phyloP scores from a whole-genome alignment of 35 echinoderm and acorn worm genomes.

The Ophioderma brevispina region DNA sequence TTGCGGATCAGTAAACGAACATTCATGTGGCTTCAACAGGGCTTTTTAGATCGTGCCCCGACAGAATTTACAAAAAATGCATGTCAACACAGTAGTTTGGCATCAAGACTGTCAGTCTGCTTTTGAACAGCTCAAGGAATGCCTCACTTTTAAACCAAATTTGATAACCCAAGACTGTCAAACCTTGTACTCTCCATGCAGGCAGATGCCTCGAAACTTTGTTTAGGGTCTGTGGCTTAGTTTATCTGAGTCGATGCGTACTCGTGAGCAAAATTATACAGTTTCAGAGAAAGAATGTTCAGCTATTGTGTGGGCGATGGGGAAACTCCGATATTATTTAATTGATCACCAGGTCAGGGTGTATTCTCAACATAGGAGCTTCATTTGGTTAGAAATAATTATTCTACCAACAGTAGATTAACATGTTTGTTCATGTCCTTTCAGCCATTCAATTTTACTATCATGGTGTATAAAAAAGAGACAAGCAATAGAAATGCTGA shows the following conservation, averaged over 20 bases:
- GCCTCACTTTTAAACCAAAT: neutral
- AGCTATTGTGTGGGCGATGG: neutral
- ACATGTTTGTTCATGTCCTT: neutral
- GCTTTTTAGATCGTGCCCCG: too few species aligned
- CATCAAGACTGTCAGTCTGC: neutral
- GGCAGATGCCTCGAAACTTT: constrained; percentile 18
- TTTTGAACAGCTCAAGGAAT: constrained; percentile 33
- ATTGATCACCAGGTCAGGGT: neutral
- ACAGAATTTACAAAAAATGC: neutral
- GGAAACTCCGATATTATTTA: neutral
- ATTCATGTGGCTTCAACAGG: too few species aligned
- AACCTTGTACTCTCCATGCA: constrained; percentile 36
- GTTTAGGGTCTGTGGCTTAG: constrained; percentile 29
- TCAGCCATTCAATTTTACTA: neutral
- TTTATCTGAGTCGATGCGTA: neutral
- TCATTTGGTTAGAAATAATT: neutral
- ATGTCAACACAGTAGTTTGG: neutral
- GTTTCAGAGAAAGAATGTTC: neutral
- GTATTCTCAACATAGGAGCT: neutral
- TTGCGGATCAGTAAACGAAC: too few species aligned
- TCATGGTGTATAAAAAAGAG: neutral
- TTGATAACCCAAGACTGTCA: constrained; percentile 22
- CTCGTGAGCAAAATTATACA: neutral
- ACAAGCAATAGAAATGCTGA: neutral
- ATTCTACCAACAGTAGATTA: neutral